Conservation (phyloP, 2,113 vertebrate species). For the Calyptomena viridis region DNA sequence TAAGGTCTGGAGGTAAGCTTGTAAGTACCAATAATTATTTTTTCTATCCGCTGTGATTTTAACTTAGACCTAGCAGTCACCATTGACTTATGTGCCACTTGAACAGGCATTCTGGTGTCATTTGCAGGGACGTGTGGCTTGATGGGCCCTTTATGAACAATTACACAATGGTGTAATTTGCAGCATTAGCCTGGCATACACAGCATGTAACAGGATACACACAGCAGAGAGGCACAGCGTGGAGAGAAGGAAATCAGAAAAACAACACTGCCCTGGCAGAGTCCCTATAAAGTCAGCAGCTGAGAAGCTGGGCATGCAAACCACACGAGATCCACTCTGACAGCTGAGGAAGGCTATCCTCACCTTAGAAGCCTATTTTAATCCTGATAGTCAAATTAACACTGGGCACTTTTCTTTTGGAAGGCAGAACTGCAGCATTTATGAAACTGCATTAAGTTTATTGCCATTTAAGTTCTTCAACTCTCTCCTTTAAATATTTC, state of each 20-base stretch:
- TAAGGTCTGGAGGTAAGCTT: background rate
- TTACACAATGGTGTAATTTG: background rate
- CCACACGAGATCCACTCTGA: background rate
- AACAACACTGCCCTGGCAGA: background rate
- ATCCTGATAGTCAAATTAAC: background rate
- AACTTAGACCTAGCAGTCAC: background rate
- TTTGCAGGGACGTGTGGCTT: background rate
- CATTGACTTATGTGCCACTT: background rate
- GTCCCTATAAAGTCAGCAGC: background rate
- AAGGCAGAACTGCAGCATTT: background rate
- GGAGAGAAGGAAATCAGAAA: background rate
- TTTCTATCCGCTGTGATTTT: background rate
- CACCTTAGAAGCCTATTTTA: background rate
- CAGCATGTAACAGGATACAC: background rate
- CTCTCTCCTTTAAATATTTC: background rate
- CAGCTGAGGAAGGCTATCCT: background rate
- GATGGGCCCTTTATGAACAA: constrained; percentile 13
- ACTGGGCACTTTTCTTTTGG: background rate
- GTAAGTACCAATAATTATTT: background rate
- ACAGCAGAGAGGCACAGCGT: background rate
- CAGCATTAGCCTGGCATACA: background rate
- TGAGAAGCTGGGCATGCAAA: background rate
- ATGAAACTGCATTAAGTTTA: background rate
- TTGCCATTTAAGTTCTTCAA: background rate
- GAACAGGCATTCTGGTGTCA: background rate